phyloP scores from a whole-genome alignment of 1,140 invertebrate genomes.

The Arion vulgaris region DNA sequence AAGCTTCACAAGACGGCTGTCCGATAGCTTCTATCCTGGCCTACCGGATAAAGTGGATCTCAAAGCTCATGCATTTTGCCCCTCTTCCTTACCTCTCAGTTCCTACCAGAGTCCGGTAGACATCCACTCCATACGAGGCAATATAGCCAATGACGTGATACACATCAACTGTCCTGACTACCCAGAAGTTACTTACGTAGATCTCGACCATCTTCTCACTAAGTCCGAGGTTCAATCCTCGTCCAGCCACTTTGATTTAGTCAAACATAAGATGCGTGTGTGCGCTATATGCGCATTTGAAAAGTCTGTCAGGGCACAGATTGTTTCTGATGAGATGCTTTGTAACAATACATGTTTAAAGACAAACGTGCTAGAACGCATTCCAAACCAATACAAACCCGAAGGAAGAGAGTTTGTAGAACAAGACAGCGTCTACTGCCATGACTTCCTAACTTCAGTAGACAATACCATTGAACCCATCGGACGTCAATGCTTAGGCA shows the following conservation, averaged over 20 bases:
- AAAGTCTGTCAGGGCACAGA: conserved; percentile 37
- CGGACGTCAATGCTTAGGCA: conserved; percentile 30
- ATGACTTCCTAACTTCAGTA: conserved; percentile 45
- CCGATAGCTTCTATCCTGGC: conserved; percentile 31
- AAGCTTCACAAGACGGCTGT: conserved; percentile 17
- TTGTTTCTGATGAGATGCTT: conserved; percentile 38
- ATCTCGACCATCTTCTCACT: conserved; percentile 32
- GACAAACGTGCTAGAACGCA: not conserved
- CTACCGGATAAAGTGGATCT: conserved; percentile 14
- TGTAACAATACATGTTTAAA: conserved; percentile 45
- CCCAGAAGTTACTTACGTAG: conserved; percentile 47
- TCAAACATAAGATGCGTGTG: conserved; percentile 43
- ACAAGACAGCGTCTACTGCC: conserved; percentile 48
- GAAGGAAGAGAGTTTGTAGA: conserved; percentile 38
- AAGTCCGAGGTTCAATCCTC: conserved; percentile 9
- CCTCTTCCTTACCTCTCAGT: conserved; percentile 37
- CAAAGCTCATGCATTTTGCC: conserved; percentile 46
- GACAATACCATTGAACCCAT: conserved; percentile 29
- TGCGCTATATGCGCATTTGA: conserved; percentile 48
- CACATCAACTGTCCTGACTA: conserved; percentile 47
- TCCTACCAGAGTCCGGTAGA: conserved; percentile 39
- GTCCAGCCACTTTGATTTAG: conserved; percentile 29
- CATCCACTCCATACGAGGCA: conserved; percentile 13
- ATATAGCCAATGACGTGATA: conserved; percentile 36
- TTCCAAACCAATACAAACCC: not conserved